A percentile compares a stretch with the other conserved stretches of the same genome.
These are phyloP conservation scores for Malaclemys terrapin DNA, from an alignment of 2,113 vertebrate genomes.

Conservation along the genomic window DNA sequence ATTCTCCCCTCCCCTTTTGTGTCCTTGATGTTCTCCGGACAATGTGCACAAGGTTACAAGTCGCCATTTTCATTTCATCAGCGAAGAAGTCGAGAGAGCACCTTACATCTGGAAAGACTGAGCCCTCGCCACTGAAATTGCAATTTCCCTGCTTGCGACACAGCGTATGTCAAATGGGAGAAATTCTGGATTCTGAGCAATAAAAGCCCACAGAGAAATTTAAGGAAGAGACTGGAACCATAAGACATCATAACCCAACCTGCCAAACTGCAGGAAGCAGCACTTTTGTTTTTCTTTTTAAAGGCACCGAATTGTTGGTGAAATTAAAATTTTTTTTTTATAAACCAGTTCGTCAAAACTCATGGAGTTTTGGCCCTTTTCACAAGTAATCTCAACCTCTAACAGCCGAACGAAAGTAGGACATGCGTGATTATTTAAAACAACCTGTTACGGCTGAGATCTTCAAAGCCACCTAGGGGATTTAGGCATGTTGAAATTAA, in stretches of 20 bases:
- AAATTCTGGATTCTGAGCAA: constrained; percentile 35
- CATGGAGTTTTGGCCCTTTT: neutral
- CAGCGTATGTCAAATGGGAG: neutral
- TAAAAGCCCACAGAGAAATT: neutral
- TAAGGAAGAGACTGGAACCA: constrained; percentile 27
- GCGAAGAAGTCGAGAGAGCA: constrained; percentile 55
- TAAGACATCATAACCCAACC: neutral
- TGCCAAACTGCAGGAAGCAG: constrained; percentile 38
- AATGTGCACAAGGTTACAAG: rapidly evolving
- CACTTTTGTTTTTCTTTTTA: constrained; percentile 31
- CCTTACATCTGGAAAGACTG: constrained; percentile 30
- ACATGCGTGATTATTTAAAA: neutral
- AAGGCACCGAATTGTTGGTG: neutral
- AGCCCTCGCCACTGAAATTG: neutral
- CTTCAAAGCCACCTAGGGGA: neutral
- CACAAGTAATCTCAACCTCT: neutral
- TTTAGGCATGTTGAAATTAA: rapidly evolving
- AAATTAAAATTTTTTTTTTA: neutral
- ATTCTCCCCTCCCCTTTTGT: neutral
- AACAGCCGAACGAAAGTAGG: neutral
- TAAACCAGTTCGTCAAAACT: neutral
- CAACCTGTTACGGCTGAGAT: neutral
- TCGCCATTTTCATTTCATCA: neutral
- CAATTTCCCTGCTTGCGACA: rapidly evolving
- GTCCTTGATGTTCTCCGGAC: neutral